phyloP scores from a whole-genome alignment of 1,140 invertebrate genomes.

The Drosophila kohkoa region DNA sequence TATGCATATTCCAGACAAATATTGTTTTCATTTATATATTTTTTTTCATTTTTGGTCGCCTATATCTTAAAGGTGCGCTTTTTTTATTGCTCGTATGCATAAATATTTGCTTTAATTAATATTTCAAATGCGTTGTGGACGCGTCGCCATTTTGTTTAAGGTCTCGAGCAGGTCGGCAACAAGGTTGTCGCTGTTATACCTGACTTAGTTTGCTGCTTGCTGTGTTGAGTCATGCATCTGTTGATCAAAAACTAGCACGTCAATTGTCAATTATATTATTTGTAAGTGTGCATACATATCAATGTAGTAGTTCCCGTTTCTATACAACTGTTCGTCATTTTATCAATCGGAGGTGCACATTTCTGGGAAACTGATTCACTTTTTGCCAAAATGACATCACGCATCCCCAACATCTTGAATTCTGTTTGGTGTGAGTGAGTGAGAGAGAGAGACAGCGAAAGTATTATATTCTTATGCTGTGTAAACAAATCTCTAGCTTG shows the following conservation, averaged over 20 bases:
- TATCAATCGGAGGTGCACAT: conserved; percentile 21
- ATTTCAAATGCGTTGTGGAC: conserved; percentile 32
- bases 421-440: neutral
- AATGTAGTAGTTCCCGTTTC: neutral
- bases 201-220: neutral
- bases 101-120: conserved; percentile 49
- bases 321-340: neutral
- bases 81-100: conserved; percentile 22
- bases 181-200: neutral
- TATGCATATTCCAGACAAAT: neutral
- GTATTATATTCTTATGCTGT: neutral
- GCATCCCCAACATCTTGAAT: neutral
- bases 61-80: conserved; percentile 20
- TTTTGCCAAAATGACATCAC: conserved; percentile 35
- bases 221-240: conserved; percentile 37
- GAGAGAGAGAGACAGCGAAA: neutral
- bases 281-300: conserved; percentile 1
- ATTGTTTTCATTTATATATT: neutral
- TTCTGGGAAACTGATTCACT: conserved; percentile 40
- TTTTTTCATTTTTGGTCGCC: conserved; percentile 11
- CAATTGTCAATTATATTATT: conserved; percentile 12
- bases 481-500: conserved; percentile 26
- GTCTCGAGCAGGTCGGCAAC: conserved; percentile 12
- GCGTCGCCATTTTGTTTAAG: conserved; percentile 20
- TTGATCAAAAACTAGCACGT: conserved; percentile 17